phyloP scores from a whole-genome alignment of 2,797 vertebrate genomes.

The Erethizon dorsatum region DNA sequence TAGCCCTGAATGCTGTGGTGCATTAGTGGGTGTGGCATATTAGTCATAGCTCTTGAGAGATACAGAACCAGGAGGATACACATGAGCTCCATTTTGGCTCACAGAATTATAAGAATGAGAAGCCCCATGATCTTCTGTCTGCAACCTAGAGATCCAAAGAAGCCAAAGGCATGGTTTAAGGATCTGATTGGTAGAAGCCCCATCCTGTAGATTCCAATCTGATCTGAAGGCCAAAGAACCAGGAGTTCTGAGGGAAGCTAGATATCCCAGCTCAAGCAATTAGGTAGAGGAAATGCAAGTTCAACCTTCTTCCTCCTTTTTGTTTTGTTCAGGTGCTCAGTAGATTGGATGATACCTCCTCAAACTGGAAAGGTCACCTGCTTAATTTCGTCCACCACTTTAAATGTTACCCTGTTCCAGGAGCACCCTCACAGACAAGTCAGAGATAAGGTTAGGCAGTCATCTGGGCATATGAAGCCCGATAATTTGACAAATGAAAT shows the following conservation, averaged over 20 bases:
- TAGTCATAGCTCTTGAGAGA: not conserved
- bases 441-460: not conserved
- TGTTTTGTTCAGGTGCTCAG: not conserved
- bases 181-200: not conserved
- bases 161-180: not conserved
- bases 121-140: not conserved
- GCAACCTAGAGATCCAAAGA: not conserved
- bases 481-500: not conserved
- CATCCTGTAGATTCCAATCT: not conserved
- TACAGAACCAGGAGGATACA: not conserved
- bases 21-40: not conserved
- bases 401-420: not conserved
- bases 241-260: not conserved
- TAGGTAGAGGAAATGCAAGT: not conserved
- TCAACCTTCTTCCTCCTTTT: not conserved
- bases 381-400: not conserved
- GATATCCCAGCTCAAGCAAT: not conserved
- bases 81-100: not conserved
- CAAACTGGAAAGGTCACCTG: not conserved
- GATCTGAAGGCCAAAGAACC: not conserved
- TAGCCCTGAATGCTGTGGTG: rapidly evolving
- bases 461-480: too few species aligned
- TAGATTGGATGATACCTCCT: not conserved
- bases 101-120: not conserved
- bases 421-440: not conserved